Percentiles rank a stretch among this genome's conserved stretches.
Conservation (phyloP, 2,888 invertebrate genomes). For the Stenchaetothrips biformis region DNA sequence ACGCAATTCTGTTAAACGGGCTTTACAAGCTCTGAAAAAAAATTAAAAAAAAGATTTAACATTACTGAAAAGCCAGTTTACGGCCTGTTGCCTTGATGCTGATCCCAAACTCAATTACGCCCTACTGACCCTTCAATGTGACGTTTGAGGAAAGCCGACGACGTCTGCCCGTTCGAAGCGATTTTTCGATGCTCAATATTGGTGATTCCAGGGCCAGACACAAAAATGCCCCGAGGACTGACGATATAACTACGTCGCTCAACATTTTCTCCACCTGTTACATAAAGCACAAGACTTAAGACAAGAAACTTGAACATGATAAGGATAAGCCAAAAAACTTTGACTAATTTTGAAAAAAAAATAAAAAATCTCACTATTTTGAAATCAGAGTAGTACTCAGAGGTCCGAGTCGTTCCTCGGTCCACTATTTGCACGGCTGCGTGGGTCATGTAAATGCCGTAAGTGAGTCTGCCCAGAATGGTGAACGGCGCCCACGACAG, state of each 20-base stretch:
- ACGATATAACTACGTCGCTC: background rate
- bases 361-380: conserved; percentile 39
- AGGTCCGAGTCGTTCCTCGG: conserved; percentile 40
- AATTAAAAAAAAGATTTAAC: too few relatives aligned
- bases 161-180: too few relatives aligned
- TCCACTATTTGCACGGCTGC: conserved; percentile 44
- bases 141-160: too few relatives aligned
- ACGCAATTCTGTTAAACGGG: too few relatives aligned
- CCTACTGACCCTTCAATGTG: too few relatives aligned
- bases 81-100: too few relatives aligned
- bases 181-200: background rate
- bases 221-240: background rate
- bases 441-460: conserved; percentile 54
- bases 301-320: background rate
- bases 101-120: too few relatives aligned
- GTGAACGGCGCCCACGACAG: conserved; percentile 35
- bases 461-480: conserved; percentile 52
- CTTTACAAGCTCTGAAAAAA: too few relatives aligned
- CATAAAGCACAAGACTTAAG: background rate
- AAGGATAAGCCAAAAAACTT: background rate
- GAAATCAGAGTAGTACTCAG: conserved; percentile 42
- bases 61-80: too few relatives aligned
- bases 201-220: background rate
- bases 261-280: background rate
- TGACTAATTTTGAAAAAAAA: too few relatives aligned